phyloP scores from a whole-genome alignment of 2,888 invertebrate genomes.

The Ethmia dodecea region DNA sequence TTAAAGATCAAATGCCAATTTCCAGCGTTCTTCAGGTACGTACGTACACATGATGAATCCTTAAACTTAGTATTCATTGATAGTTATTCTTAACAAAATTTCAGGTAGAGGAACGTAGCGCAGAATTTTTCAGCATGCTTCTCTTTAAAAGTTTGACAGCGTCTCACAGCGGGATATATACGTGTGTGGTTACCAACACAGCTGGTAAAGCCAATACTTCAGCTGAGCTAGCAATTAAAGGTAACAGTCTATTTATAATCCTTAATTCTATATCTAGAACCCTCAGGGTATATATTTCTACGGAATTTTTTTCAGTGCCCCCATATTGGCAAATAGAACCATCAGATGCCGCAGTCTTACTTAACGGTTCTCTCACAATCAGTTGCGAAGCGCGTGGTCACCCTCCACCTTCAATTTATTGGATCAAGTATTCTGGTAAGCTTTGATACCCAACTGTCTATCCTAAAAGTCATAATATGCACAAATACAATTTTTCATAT shows the following conservation, averaged over 20 bases:
- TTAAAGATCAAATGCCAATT: conserved; percentile 79
- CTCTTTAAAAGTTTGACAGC: conserved; percentile 84
- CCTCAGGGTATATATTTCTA: not conserved
- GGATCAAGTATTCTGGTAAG: conserved; percentile 85
- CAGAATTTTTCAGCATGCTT: conserved; percentile 84
- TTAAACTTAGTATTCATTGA: not conserved
- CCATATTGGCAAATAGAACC: conserved; percentile 88
- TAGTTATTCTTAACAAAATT: conserved; percentile 12
- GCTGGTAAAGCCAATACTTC: conserved; percentile 86
- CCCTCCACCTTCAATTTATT: conserved; percentile 84
- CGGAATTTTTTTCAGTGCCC: conserved; percentile 76
- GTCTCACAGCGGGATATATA: conserved; percentile 83
- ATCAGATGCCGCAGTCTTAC: conserved; percentile 82
- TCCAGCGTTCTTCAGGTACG: conserved; percentile 80
- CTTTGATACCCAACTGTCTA: not conserved
- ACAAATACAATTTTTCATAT: not conserved
- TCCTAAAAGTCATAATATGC: not conserved
- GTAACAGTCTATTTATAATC: conserved; percentile 44
- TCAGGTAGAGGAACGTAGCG: conserved; percentile 82
- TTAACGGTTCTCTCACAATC: conserved; percentile 84
- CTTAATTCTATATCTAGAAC: no score
- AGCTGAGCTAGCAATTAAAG: conserved; percentile 84
- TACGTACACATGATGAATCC: not conserved
- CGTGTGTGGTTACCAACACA: conserved; percentile 84
- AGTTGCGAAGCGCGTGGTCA: conserved; percentile 89